These are phyloP conservation scores for Cotesia vestalis DNA, from an alignment of 1,140 invertebrate species.

Conservation along the genomic window DNA sequence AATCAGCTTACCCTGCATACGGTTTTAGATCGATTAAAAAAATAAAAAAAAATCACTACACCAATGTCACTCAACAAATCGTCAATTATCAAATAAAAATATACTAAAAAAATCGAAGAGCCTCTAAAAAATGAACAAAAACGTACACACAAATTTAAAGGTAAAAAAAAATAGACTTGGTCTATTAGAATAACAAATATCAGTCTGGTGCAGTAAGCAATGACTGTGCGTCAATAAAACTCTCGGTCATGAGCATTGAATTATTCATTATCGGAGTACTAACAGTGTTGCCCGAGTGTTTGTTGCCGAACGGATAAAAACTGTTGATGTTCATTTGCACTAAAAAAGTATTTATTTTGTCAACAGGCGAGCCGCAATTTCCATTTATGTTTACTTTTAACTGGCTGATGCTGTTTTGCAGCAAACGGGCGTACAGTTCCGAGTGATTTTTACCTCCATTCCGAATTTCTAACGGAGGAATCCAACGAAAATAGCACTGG, in stretches of 20 bases:
- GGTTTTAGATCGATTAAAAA: too few relatives aligned
- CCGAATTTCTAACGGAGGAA: constrained; percentile 81
- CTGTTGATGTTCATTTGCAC: constrained; percentile 61
- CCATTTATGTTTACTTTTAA: constrained; percentile 56
- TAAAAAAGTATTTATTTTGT: constrained; percentile 51
- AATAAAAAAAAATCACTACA: not conserved
- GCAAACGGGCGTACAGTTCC: constrained; percentile 69
- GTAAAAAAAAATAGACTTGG: not conserved
- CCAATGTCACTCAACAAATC: too few relatives aligned
- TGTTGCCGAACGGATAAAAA: constrained; percentile 64
- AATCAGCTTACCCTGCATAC: not conserved
- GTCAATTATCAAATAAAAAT: not conserved
- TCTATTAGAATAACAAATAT: constrained; percentile 35
- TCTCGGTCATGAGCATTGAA: constrained; percentile 58
- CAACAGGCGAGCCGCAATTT: constrained; percentile 45
- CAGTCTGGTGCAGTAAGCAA: constrained; percentile 58
- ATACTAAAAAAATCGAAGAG: not conserved
- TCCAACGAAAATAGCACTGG: constrained; percentile 90
- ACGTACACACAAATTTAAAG: not conserved
- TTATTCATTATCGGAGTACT: constrained; percentile 62
- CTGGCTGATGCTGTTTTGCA: constrained; percentile 69
- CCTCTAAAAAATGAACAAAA: not conserved
- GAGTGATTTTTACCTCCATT: constrained; percentile 78
- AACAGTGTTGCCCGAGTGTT: constrained; percentile 51
- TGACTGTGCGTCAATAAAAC: constrained; percentile 59